A percentile compares a stretch with the other conserved stretches of the same genome.
Evolutionary conservation across 1,140 invertebrate species (phyloP).

Genomic region (Periplaneta americana): DNA sequence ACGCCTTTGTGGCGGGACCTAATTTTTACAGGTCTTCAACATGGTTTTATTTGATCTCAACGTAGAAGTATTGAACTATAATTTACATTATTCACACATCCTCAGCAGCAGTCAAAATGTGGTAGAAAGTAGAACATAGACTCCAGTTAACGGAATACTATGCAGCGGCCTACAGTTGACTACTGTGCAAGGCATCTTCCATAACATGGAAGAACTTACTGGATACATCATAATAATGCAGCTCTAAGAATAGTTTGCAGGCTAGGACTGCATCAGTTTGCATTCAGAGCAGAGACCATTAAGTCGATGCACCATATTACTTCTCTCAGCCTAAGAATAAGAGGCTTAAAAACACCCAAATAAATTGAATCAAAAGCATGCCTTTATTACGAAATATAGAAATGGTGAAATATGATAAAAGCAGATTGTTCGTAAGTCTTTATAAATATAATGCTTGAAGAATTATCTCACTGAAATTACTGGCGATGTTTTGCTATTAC

Average conservation of each 20-base stretch:
- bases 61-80: not conserved
- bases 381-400: not conserved
- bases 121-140: not conserved
- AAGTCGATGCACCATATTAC: not conserved
- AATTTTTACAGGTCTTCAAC: not conserved
- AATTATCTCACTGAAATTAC: too few species aligned
- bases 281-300: not conserved
- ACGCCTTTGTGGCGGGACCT: not conserved
- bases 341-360: not conserved
- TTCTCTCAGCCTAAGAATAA: not conserved
- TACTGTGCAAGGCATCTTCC: not conserved
- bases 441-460: too few species aligned
- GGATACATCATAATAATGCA: not conserved
- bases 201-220: not conserved
- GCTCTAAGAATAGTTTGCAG: not conserved
- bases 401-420: not conserved
- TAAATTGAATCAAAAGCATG: not conserved
- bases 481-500: too few species aligned
- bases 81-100: not conserved
- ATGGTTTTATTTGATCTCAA: not conserved
- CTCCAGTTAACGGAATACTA: not conserved
- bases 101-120: not conserved
- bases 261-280: not conserved
- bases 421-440: not conserved
- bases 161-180: not conserved